A percentile compares a stretch with the other conserved stretches of the same genome.
Evolutionary conservation across 64 coral and sea anemone species (phyloP).

Genomic region (Catalaphyllia jardinei): DNA sequence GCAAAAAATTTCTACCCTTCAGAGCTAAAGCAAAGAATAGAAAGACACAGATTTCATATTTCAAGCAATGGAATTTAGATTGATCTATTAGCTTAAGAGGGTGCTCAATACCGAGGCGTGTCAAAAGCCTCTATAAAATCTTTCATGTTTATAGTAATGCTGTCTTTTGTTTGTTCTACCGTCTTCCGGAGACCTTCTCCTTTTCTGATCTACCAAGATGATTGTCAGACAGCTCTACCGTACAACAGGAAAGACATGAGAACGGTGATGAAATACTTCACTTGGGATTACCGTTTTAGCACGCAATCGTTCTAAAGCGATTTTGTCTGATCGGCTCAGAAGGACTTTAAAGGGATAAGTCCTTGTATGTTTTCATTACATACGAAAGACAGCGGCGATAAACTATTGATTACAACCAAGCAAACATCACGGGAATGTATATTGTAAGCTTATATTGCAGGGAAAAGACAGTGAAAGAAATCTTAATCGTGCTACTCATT

Average conservation of each 20-base stretch:
- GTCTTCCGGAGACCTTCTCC: neutral
- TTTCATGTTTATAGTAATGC: too few species aligned
- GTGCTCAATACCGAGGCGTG: too few species aligned
- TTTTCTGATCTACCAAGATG: constrained; percentile 1
- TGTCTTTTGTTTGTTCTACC: too few species aligned
- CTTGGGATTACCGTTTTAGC: constrained; percentile 11
- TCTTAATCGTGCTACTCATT: neutral
- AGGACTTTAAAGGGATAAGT: constrained; percentile 1
- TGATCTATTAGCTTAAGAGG: too few species aligned
- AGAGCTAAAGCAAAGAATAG: too few species aligned
- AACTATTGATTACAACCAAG: neutral
- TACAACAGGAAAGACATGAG: constrained; percentile 1
- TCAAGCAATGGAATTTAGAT: too few species aligned
- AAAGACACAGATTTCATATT: too few species aligned
- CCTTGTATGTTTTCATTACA: neutral
- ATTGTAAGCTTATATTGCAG: neutral
- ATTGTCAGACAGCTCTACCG: constrained; percentile 2
- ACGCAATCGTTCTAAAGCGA: constrained; percentile 8
- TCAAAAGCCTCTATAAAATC: too few species aligned
- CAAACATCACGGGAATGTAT: neutral
- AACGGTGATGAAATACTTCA: constrained; percentile 23
- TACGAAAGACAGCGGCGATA: neutral
- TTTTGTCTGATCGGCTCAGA: constrained; percentile 15
- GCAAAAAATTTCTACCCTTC: too few species aligned
- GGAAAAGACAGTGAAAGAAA: neutral